These are phyloP conservation scores for Pseudolaguvia tuberculata DNA, from an alignment of 2,113 vertebrate genomes.

Conservation along the genomic window DNA sequence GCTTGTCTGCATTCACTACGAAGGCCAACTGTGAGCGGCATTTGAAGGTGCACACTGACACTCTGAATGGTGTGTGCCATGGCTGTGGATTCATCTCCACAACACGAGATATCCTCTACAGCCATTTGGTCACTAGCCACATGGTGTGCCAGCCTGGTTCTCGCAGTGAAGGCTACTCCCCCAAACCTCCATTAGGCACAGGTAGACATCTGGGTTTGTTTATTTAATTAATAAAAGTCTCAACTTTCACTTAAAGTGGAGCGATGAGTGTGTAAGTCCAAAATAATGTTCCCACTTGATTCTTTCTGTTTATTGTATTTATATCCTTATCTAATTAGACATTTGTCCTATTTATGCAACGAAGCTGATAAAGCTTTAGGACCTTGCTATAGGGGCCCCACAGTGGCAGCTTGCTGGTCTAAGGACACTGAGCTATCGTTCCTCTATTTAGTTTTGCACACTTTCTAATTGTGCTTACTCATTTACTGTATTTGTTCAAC, in stretches of 20 bases:
- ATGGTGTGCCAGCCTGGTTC: constrained; percentile 96
- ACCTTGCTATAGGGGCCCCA: no score
- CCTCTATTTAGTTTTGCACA: background rate
- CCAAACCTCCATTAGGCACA: constrained; percentile 64
- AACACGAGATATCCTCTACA: constrained; percentile 94
- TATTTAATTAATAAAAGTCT: background rate
- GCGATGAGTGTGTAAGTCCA: background rate
- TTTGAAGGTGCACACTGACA: constrained; percentile 95
- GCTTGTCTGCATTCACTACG: constrained; percentile 94
- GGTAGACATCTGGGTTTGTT: constrained; percentile 62
- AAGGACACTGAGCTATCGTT: no score
- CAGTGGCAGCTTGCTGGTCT: no score
- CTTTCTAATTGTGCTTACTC: background rate
- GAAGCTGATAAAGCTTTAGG: no score
- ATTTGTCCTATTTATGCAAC: no score
- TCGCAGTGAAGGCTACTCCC: constrained; percentile 82
- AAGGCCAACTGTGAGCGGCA: constrained; percentile 98
- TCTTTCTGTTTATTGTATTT: background rate
- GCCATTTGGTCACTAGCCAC: constrained; percentile 92
- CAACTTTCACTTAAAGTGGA: background rate
- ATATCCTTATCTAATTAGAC: no score
- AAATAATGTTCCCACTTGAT: background rate
- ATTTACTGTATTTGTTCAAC: background rate
- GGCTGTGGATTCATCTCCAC: constrained; percentile 95
- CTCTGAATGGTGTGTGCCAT: constrained; percentile 87